These are phyloP conservation scores for Liolophura sinensis DNA, from an alignment of 1,140 invertebrate genomes.

Conservation along the genomic window DNA sequence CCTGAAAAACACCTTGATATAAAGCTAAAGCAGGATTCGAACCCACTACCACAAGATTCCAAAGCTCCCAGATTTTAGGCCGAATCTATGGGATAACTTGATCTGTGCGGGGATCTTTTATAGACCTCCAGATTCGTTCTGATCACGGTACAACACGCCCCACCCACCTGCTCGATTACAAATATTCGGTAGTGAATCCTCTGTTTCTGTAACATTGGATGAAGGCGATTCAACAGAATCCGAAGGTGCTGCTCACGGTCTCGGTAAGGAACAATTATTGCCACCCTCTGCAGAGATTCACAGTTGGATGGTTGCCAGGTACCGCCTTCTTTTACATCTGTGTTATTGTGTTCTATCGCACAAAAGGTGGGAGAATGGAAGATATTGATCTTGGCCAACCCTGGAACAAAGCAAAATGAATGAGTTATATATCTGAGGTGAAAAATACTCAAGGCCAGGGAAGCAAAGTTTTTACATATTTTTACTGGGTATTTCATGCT, in stretches of 20 bases:
- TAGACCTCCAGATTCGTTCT: too few species aligned
- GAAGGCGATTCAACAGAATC: constrained; percentile 47
- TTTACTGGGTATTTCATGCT: not conserved
- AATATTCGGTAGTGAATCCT: constrained; percentile 52
- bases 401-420: constrained; percentile 18
- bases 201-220: constrained; percentile 51
- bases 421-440: not conserved
- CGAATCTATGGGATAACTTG: not conserved
- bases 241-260: constrained; percentile 58
- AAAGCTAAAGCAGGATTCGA: constrained; percentile 68
- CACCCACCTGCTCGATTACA: constrained; percentile 52
- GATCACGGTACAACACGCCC: not conserved
- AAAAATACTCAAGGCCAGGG: not conserved
- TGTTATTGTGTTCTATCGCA: constrained; percentile 25
- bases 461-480: not conserved
- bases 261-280: constrained; percentile 55
- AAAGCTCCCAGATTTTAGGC: not conserved
- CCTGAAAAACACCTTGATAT: too few species aligned
- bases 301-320: constrained; percentile 75
- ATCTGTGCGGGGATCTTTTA: too few species aligned
- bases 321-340: constrained; percentile 65
- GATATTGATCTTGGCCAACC: constrained; percentile 34
- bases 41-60: not conserved
- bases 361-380: constrained; percentile 30
- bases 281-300: constrained; percentile 67